These are phyloP conservation scores for Fragariocoptes setiger DNA, from an alignment of 1,140 invertebrate genomes.

Conservation along the genomic window DNA sequence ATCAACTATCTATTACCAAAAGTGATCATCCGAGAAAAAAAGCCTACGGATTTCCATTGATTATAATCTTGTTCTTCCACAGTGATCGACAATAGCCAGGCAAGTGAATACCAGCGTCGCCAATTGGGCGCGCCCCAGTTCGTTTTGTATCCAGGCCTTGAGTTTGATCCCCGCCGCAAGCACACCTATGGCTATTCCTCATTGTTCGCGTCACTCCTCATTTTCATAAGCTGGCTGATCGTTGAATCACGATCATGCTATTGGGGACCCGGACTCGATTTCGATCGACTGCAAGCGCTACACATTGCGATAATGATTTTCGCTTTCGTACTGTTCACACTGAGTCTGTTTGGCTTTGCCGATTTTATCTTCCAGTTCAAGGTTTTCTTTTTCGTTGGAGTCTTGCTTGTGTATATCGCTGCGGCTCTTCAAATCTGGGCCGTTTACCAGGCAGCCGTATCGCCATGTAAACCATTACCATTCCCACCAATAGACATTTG, in stretches of 20 bases:
- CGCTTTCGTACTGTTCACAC: neutral
- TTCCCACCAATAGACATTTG: neutral
- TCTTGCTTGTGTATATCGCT: neutral
- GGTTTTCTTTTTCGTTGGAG: constrained; percentile 1
- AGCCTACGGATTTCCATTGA: neutral
- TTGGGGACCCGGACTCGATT: neutral
- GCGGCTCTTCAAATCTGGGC: neutral
- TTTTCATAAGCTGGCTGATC: neutral
- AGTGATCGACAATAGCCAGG: neutral
- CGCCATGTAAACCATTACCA: neutral
- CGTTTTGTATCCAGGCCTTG: neutral
- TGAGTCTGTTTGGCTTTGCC: neutral
- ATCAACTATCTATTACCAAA: constrained; percentile 1
- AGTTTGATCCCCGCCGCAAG: neutral
- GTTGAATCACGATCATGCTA: neutral
- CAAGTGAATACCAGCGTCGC: neutral
- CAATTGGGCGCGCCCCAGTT: neutral
- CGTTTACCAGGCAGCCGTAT: neutral
- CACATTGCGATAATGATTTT: neutral
- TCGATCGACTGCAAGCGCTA: neutral
- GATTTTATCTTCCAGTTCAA: neutral
- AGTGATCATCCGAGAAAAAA: neutral
- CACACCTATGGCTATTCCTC: neutral
- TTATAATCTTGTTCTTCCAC: neutral
- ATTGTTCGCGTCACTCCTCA: neutral